Evolutionary conservation across 2,888 invertebrate species (phyloP), one percentile per base, ranked within the genome.

Genomic region (Lochmaea crataegi): DNA sequence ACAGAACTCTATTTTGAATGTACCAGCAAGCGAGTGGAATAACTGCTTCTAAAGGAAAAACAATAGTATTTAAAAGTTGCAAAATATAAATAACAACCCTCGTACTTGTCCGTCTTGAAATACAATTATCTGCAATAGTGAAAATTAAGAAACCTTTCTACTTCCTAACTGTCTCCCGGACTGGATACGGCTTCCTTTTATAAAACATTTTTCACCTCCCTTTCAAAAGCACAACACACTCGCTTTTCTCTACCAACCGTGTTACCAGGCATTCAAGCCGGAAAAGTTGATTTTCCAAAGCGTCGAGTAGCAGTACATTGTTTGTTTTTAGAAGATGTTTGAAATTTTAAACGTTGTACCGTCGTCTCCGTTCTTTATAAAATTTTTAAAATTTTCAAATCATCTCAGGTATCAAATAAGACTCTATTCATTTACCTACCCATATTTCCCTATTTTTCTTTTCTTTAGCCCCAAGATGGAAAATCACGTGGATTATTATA

Each of bases 171-270:
- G 53, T 53, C 18, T 53, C 18, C 53, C 10, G 16, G 16, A 53
- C 16, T 18, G 16, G n/a, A 16, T 16, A 53, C 18, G 7, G 10
- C 18, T 53, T 18, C 16, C 18, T 53, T 53, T 14, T 6, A 48
- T n/a, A 48, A 48, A 48, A 48, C 48, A 53, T 53, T 53, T 53
- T 18, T 53, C 53, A 53, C 53, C 53, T 16, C 10, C 7, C 10
- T 18, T 53, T 53, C 53, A 53, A 53, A n/a, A 53, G 53, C 53
- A 10, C 53, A 53, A 53, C 53, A 51, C 16, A 18, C 53, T 53
- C 0, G 16, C 7, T 9, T 53, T 53, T 53, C 18, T 53, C 2
- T 18, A 18, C 16, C 53, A 18, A 18, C 53, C 7, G 53, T 53
- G 18, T 53, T 53, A 53, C 53, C 18, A 53, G 53, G 3, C 16